A percentile compares a stretch with the other conserved stretches of the same genome.
Conservation (phyloP, 2,797 vertebrate genomes). For the Anguilla megastoma region DNA sequence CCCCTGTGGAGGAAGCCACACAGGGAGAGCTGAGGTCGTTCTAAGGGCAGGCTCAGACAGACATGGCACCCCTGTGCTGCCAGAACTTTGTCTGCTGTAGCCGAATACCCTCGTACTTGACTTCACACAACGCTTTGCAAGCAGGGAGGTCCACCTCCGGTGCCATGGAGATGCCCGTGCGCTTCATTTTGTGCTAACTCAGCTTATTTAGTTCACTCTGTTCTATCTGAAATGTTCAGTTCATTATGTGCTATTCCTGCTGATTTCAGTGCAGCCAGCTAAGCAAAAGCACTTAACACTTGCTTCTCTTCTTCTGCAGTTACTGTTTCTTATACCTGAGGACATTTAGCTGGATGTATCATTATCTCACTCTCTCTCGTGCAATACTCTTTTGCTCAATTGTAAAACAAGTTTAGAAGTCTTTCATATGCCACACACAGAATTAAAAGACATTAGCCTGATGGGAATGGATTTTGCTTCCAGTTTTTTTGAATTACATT, state of each 20-base stretch:
- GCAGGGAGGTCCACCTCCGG: not conserved
- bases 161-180: not conserved
- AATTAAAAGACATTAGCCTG: slow-evolving; percentile 12
- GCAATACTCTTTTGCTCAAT: slow-evolving; percentile 30
- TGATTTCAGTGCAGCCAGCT: not conserved
- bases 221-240: not conserved
- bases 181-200: not conserved
- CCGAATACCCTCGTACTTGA: not conserved
- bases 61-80: not conserved
- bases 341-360: not conserved
- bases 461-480: slow-evolving; percentile 35
- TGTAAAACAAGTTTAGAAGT: slow-evolving; percentile 17
- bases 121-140: not conserved
- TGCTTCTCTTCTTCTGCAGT: not conserved
- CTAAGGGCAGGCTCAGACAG: not conserved
- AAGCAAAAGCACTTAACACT: not conserved
- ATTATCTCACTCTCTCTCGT: slow-evolving; percentile 17
- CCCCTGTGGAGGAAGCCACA: not conserved
- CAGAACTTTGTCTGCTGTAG: not conserved
- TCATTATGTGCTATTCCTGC: not conserved
- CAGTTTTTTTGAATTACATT: not conserved
- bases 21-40: not conserved
- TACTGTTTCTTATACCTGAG: not conserved
- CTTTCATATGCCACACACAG: not conserved
- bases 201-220: not conserved